Base-by-base conservation (phyloP, 1,140 invertebrate species). In the Gryon sp. region DNA sequence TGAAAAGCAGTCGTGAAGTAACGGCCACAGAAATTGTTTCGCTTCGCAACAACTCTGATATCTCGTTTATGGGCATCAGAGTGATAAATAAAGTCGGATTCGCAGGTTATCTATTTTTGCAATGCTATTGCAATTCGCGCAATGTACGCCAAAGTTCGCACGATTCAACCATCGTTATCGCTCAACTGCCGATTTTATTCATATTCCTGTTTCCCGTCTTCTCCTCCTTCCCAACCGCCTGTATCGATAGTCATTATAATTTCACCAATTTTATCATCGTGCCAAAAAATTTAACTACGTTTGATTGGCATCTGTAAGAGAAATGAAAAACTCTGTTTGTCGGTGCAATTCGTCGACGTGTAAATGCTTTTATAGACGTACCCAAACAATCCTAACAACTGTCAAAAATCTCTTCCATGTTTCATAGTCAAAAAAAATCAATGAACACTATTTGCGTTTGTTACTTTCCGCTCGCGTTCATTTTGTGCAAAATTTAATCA, bases 51-150 rank as follows among this genome's bases (percentile, higher is more conserved):
- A 60, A 53, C 50, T n/a, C 22, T 38, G 43, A 57, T 63, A 69
- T 63, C 70, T 38, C 74, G 66, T 57, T 76, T 63, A 70, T 50
- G 34, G 65, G 22, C 26, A 62, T 48, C 30, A 26, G 40, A 11
- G 60, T 59, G 70, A 74, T 74, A 74, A 68, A 75, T 75, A 68
- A 75, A 66, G 60, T 60, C 53, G 62, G 55, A 60, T 75, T 62
- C 24, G 30, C 55, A 57, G 55, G 55, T 66, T 75, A 75, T 75
- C 62, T 68, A 62, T 75, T 75, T 75, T 66, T 62, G 26, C 30
- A 68, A 38, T 30, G 28, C 48, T 62, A 62, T 72, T 57, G 24
- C 50, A 62, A 62, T 75, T 55, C 40, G 72, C 53, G 38, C 62
- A 40, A 36, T 68, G 38, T 62, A 53, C 40, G 32, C 24, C 30